Evolutionary conservation across 2,113 vertebrate genomes (phyloP).

Genomic region (Cygnus buccinator): DNA sequence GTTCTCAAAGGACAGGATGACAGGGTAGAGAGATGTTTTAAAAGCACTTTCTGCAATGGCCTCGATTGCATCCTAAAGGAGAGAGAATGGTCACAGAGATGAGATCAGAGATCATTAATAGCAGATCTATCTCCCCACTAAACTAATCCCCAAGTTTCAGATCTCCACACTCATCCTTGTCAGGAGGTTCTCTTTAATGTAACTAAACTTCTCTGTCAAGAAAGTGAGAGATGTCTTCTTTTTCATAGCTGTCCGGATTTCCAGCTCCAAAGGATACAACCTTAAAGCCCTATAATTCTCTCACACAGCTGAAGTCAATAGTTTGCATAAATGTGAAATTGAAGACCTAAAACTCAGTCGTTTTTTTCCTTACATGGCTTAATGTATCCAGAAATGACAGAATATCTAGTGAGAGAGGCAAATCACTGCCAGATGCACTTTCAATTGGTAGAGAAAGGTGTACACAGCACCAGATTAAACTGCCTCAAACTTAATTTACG

Average conservation of each 20-base stretch:
- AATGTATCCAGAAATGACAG: background rate
- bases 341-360: background rate
- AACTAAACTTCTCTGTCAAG: background rate
- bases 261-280: background rate
- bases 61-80: slow-evolving; percentile 92
- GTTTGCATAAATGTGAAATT: background rate
- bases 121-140: background rate
- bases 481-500: background rate
- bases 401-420: accelerated
- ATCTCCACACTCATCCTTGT: background rate
- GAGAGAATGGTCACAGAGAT: background rate
- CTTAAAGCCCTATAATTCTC: background rate
- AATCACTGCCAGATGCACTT: background rate
- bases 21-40: slow-evolving; percentile 93
- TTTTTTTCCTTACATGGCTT: background rate
- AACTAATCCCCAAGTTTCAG: background rate
- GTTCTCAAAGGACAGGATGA: slow-evolving; percentile 97
- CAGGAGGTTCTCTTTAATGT: background rate
- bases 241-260: background rate
- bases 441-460: background rate
- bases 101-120: background rate
- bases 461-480: background rate
- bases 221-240: background rate
- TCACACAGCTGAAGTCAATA: background rate
- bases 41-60: slow-evolving; percentile 97